phyloP scores from a whole-genome alignment of 2,113 vertebrate species.

The Origma solitaria region DNA sequence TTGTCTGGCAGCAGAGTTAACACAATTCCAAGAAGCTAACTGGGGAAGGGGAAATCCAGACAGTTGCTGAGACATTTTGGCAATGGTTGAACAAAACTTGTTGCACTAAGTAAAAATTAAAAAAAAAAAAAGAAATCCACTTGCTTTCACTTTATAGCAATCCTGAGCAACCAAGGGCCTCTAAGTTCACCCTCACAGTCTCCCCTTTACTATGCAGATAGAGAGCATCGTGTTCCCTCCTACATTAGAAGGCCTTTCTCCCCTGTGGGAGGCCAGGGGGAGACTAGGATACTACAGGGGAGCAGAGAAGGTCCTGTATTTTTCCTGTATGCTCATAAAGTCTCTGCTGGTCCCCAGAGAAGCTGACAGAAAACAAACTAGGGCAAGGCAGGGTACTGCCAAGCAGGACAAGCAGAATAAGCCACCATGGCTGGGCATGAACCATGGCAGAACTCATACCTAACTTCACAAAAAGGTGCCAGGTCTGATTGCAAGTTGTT shows the following conservation, averaged over 20 bases:
- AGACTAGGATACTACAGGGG: neutral
- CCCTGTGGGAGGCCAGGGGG: fast-evolving
- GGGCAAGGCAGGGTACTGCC: neutral
- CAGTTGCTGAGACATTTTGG: neutral
- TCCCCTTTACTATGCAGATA: neutral
- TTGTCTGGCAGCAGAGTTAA: neutral
- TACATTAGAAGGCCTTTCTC: neutral
- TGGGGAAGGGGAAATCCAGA: neutral
- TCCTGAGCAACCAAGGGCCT: neutral
- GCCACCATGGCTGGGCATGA: neutral
- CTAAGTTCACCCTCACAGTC: neutral
- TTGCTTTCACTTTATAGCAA: neutral
- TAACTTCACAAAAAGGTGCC: neutral
- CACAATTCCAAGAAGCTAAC: neutral
- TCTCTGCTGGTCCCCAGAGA: neutral
- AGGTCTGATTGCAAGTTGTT: neutral
- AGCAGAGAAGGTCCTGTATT: neutral
- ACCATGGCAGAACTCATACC: neutral
- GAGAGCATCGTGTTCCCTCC: neutral
- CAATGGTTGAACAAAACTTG: neutral
- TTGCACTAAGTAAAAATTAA: neutral
- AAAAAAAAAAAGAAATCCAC: neutral
- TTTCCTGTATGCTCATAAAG: neutral
- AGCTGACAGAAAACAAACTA: neutral
- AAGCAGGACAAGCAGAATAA: neutral